Evolutionary conservation across 2,888 invertebrate species (phyloP).

Genomic region (Cheilosia vernalis): DNA sequence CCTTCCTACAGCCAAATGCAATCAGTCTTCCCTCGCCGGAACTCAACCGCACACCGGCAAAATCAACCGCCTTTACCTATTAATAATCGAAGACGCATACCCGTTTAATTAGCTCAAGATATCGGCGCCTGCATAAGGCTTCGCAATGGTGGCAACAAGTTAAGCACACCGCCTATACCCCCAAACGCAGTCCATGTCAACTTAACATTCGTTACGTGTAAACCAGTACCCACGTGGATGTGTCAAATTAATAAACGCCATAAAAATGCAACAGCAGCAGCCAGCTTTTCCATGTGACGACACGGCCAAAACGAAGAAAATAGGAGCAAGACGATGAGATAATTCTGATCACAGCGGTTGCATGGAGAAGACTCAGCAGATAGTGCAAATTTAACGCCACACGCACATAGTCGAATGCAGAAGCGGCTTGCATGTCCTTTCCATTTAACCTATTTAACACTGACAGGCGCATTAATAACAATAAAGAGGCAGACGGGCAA

Average conservation of each 20-base stretch:
- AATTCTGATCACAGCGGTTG: conserved; percentile 42
- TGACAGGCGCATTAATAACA: conserved; percentile 66
- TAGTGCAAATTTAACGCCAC: conserved; percentile 31
- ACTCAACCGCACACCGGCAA: conserved; percentile 10
- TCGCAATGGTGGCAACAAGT: conserved; percentile 52
- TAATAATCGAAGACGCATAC: conserved; percentile 52
- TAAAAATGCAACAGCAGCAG: conserved; percentile 60
- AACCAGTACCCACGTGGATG: conserved; percentile 50
- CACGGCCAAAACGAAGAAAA: conserved; percentile 40
- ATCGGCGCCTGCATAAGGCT: conserved; percentile 40
- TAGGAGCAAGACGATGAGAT: conserved; percentile 22
- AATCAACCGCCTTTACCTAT: neutral
- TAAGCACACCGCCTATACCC: neutral
- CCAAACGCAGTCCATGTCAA: conserved; percentile 54
- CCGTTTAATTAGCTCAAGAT: conserved; percentile 53
- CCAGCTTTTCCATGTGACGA: conserved; percentile 1
- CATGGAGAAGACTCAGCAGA: neutral
- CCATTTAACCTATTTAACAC: conserved; percentile 71
- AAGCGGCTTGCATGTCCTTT: conserved; percentile 65
- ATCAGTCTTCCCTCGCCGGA: conserved; percentile 24
- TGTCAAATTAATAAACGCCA: conserved; percentile 73
- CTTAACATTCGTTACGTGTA: conserved; percentile 66
- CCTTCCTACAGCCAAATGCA: conserved; percentile 8
- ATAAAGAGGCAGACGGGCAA: conserved; percentile 38
- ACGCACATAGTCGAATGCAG: conserved; percentile 15